Conservation (phyloP, 53 echinoderm and acorn worm species). For the Astropecten irregularis region DNA sequence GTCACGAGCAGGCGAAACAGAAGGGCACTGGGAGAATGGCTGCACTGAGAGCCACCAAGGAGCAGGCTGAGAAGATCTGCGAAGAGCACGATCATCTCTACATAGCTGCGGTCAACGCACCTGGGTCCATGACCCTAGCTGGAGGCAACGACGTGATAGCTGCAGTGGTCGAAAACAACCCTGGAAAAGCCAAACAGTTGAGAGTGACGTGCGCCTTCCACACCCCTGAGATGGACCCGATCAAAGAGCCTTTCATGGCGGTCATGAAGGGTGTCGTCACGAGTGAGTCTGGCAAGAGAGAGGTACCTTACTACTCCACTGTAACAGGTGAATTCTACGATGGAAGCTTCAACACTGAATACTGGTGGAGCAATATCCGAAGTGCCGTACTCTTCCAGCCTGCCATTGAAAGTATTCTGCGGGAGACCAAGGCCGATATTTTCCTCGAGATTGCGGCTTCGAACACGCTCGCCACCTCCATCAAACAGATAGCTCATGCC, state of each 20-base stretch:
- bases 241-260: constrained; percentile 76
- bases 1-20: constrained; percentile 86
- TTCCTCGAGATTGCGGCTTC: constrained; percentile 92
- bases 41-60: constrained; percentile 76
- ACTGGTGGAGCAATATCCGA: constrained; percentile 97
- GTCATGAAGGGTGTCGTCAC: constrained; percentile 84
- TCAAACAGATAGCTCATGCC: constrained; percentile 88
- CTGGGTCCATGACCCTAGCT: constrained; percentile 86
- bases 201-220: constrained; percentile 94
- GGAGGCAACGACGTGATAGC: constrained; percentile 75
- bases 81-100: constrained; percentile 75
- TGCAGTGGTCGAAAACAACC: constrained; percentile 76
- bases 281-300: constrained; percentile 62
- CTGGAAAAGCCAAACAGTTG: constrained; percentile 87
- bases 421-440: constrained; percentile 75
- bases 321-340: constrained; percentile 77
- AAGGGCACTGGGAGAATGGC: constrained; percentile 90
- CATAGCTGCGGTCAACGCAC: constrained; percentile 93
- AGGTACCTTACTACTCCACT: constrained; percentile 83
- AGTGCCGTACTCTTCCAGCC: constrained; percentile 85
- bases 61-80: constrained; percentile 75
- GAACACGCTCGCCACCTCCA: constrained; percentile 79
- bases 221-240: constrained; percentile 98
- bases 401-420: constrained; percentile 77
- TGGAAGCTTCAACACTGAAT: constrained; percentile 81